These are phyloP conservation scores for Telmatochromis bifrenatus DNA, from an alignment of 2,113 vertebrate species.

Conservation along the genomic window DNA sequence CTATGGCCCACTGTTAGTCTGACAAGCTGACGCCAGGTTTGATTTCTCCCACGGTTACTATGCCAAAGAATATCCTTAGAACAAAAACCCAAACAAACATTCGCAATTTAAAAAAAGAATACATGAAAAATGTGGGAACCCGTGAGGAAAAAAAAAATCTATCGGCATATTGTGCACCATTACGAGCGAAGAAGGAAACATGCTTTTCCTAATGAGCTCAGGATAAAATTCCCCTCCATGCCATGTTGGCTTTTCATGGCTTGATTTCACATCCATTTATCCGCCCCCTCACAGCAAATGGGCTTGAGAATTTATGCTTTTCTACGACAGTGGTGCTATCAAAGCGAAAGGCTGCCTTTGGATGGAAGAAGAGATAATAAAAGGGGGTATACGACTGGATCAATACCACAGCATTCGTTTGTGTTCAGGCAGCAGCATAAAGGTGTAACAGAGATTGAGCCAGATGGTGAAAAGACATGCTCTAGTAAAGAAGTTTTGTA, in stretches of 20 bases:
- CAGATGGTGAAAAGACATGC: constrained; percentile 30
- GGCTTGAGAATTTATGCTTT: constrained; percentile 54
- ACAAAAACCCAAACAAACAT: constrained; percentile 32
- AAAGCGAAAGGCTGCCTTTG: constrained; percentile 47
- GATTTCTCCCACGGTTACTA: constrained; percentile 34
- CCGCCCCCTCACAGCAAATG: constrained; percentile 53
- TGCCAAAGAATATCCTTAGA: constrained; percentile 27
- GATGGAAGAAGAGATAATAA: constrained; percentile 60
- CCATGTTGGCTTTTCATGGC: constrained; percentile 61
- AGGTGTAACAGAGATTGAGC: constrained; percentile 51
- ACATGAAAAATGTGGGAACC: constrained; percentile 13
- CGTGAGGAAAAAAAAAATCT: neutral
- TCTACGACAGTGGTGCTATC: constrained; percentile 38
- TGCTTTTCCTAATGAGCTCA: constrained; percentile 66
- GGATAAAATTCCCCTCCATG: constrained; percentile 52
- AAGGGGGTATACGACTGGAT: constrained; percentile 46
- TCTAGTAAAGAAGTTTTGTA: constrained; percentile 45
- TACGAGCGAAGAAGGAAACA: constrained; percentile 13
- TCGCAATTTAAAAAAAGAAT: constrained; percentile 31
- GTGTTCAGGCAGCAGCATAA: constrained; percentile 41
- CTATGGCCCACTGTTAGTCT: constrained; percentile 38
- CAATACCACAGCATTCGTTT: constrained; percentile 49
- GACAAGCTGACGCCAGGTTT: constrained; percentile 27
- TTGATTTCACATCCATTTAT: constrained; percentile 71
- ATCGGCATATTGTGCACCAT: constrained; percentile 40